Conservation (phyloP, 2,888 invertebrate genomes). For the Parascotia fuliginaria region DNA sequence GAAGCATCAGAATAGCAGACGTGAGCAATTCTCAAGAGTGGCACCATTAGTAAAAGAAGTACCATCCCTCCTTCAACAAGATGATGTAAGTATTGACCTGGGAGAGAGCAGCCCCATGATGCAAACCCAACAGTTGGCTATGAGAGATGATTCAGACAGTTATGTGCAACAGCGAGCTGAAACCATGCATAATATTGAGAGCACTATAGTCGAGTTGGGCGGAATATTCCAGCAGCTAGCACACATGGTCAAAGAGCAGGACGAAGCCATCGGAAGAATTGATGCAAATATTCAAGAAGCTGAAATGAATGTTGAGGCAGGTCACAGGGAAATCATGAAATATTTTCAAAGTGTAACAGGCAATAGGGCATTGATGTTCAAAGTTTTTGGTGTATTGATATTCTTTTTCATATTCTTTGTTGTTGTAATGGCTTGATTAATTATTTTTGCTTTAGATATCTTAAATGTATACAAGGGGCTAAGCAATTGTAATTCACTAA, state of each 20-base stretch:
- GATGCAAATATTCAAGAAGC: conserved; percentile 98
- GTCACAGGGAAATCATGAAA: conserved; percentile 98
- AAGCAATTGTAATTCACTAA: conserved; percentile 7
- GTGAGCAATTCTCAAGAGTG: conserved; percentile 92
- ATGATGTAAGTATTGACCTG: conserved; percentile 94
- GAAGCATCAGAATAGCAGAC: conserved; percentile 96
- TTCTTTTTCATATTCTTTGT: conserved; percentile 99
- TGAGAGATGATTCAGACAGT: conserved; percentile 94
- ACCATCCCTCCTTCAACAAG: conserved; percentile 84
- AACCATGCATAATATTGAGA: conserved; percentile 99
- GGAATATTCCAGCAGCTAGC: conserved; percentile 98
- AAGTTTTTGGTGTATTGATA: conserved; percentile 99
- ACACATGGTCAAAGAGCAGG: conserved; percentile 99
- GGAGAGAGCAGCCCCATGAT: conserved; percentile 88
- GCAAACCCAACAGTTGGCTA: conserved; percentile 87
- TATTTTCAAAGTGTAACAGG: conserved; percentile 99
- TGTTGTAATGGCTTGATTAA: conserved; percentile 93
- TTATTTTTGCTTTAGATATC: conserved; percentile 1
- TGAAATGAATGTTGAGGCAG: conserved; percentile 98
- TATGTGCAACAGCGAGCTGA: conserved; percentile 97
- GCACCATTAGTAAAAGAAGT: conserved; percentile 78
- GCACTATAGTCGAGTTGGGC: conserved; percentile 99
- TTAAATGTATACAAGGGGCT: not conserved
- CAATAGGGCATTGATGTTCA: conserved; percentile 99
- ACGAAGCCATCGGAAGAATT: conserved; percentile 98